Conservation (phyloP, 2,797 vertebrate species). For the Trichosurus vulpecula region DNA sequence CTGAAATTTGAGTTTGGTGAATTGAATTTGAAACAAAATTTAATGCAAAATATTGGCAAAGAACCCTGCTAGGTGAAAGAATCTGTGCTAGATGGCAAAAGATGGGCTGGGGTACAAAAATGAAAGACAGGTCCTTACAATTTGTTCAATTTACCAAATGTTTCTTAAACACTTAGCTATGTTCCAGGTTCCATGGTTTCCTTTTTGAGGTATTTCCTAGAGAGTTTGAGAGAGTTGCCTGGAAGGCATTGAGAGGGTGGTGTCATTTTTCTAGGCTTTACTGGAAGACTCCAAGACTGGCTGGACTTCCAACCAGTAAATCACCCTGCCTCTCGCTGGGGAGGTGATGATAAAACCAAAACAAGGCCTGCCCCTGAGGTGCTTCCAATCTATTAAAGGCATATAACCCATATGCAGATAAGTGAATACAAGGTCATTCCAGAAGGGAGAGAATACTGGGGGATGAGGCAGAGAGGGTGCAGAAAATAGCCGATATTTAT, state of each 20-base stretch:
- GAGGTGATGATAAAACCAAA: not conserved
- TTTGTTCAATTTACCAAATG: not conserved
- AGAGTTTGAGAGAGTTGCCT: not conserved
- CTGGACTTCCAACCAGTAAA: not conserved
- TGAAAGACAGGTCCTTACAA: not conserved
- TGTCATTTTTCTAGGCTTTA: not conserved
- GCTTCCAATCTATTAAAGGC: not conserved
- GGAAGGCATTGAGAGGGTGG: not conserved
- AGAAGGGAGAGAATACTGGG: not conserved
- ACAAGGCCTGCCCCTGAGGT: not conserved
- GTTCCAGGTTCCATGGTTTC: not conserved
- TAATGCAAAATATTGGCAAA: not conserved
- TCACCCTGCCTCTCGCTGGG: not conserved
- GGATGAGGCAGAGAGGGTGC: not conserved
- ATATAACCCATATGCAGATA: not conserved
- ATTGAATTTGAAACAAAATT: not conserved
- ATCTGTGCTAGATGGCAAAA: not conserved
- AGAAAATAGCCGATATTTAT: not conserved
- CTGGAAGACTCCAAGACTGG: not conserved
- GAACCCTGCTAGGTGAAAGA: not conserved
- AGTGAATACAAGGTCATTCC: not conserved
- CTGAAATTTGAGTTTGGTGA: not conserved
- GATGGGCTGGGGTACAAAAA: not conserved
- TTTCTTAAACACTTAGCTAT: not conserved
- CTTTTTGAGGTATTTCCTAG: not conserved